Percentiles rank a stretch among this genome's conserved stretches.
phyloP scores from a whole-genome alignment of 2,113 vertebrate genomes.

The Poicephalus meyeri region DNA sequence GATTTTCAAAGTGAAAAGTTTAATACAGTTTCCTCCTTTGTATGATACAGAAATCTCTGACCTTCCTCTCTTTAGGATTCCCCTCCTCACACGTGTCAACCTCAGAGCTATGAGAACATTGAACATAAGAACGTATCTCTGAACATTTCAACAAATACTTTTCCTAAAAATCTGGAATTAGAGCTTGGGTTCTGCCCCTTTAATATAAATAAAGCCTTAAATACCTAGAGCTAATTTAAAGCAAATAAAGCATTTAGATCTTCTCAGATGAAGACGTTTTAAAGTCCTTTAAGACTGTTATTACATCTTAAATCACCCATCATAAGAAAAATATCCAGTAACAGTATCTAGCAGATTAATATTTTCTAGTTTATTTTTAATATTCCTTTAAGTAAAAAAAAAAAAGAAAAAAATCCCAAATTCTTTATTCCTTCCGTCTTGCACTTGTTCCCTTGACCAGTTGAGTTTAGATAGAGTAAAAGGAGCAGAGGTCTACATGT shows the following conservation, averaged over 20 bases:
- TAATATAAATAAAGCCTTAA: neutral
- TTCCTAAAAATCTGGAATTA: neutral
- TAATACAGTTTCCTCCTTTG: neutral
- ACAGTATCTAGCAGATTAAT: neutral
- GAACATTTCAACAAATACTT: neutral
- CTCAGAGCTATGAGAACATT: neutral
- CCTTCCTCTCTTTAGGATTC: neutral
- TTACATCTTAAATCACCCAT: neutral
- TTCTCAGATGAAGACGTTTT: neutral
- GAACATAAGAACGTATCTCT: neutral
- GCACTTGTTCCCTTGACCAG: neutral
- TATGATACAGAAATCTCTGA: neutral
- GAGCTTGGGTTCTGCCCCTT: neutral
- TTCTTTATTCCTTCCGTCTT: neutral
- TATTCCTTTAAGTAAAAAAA: neutral
- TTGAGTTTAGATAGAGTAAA: neutral
- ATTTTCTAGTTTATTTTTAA: neutral
- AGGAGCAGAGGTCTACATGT: neutral
- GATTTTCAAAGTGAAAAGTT: neutral
- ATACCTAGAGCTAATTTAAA: neutral
- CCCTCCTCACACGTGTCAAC: accelerated
- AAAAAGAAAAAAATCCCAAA: neutral
- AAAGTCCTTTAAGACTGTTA: neutral
- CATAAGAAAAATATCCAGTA: neutral
- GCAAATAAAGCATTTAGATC: neutral